Evolutionary conservation across 2,888 invertebrate genomes (phyloP), one percentile per base, ranked within the genome.

Genomic region (Himalopsyche anomala): DNA sequence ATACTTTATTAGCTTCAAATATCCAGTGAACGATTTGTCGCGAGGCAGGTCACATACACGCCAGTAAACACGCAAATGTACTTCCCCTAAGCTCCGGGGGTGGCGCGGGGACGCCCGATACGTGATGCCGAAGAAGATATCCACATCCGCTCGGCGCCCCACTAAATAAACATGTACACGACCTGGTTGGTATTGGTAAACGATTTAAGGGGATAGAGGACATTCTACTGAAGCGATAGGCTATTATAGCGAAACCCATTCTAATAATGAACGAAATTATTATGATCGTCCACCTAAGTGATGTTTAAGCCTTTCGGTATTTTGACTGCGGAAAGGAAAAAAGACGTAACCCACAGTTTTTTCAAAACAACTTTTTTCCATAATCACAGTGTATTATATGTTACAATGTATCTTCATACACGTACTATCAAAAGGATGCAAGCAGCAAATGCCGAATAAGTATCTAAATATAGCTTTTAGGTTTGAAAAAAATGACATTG

Each of bases 101-200:
- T 19, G 62, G 62, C 19, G 51, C 3, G 62, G 19, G 19, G 62
- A 17, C 15, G 62, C 2, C 28, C 19, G 62, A 62, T 62, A 62
- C 62, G 62, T 62, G 62, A 62, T 19, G 62, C 28, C 6, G 62
- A 28, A 8, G 28, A 62, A 19, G 19, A 62, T 62, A 62, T 62
- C 62, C 28, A 62, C 62, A 62, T 62, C 28, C 62, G 62, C 15
- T 62, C n/a, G 62, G 62, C 62, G 28, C 28, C 62, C 15, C 62
- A 19, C 62, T 19, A 62, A 28, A 19, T 62, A 62, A 62, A 62
- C 62, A 15, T 19, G 19, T 11, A 28, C 62, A 51, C 15, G 12
- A 45, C 8, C 51, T 15, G 51, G 19, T 0, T 28, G 62, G 62
- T 62, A 62, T 62, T 62, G 62, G 62, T 62, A 19, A 62, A 62